Base-by-base conservation (phyloP, 1,140 invertebrate species). In the Platyscapa corneri region DNA sequence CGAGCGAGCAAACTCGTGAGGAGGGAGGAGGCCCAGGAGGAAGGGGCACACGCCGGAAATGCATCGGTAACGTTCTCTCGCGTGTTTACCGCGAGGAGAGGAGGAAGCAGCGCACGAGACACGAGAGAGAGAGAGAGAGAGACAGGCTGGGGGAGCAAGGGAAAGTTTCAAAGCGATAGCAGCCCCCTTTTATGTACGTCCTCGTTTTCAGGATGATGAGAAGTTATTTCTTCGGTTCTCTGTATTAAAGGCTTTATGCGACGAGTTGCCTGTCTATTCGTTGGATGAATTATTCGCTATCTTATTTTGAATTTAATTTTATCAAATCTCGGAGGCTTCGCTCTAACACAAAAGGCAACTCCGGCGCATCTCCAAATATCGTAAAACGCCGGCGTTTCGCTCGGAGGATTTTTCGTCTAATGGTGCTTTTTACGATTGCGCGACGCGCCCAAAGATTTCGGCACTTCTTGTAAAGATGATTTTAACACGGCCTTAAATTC, bases 61-160 rank as follows among this genome's bases (percentile, higher is more conserved):
- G 84, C 78, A 85, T 80, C 84, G 67, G 77, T 65, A 81, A 85
- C 78, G 84, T 76, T 75, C 70, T 81, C 53, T 75, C 78, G 32
- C 65, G 46, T 85, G 84, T 81, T 85, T 85, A 85, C 84, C 56
- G 67, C 74, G 76, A 6, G 32, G 46, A 56, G 1, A 8, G 7
- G 49, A 77, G 10, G 12, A 32, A 46, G 49, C 37, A 30, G 27
- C 42, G n/a, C n/a, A n/a, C n/a, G n/a, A n/a, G n/a, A n/a, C n/a
- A n/a, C n/a, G n/a, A n/a, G n/a, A n/a, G n/a, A n/a, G n/a, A n/a
- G n/a, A n/a, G n/a, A n/a, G n/a, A n/a, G n/a, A n/a, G n/a, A n/a
- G n/a, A n/a, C n/a, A n/a, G n/a, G n/a, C n/a, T n/a, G 30, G 74
- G 53, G 10, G n/a, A 49, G 32, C 0, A 23, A 46, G 65, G 0